Evolutionary conservation across 64 coral and sea anemone genomes (phyloP), one percentile per base, ranked within the genome.

Genomic region (Stichodactyla helianthus): DNA sequence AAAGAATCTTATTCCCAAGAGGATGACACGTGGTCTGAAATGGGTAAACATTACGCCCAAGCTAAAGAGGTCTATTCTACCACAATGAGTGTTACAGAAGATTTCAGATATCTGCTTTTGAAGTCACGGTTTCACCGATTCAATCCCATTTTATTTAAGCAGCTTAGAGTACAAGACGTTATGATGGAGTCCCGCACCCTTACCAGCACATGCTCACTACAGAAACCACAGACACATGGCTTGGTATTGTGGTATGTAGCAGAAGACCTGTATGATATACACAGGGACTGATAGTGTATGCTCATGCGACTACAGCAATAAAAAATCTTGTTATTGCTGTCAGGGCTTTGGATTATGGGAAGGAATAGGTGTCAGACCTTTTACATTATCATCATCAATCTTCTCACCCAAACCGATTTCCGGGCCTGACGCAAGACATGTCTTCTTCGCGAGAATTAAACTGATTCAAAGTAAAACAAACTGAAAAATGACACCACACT

Each of bases 91-190:
- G 22, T 26, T 74, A 12, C n/a, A 19, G 78, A 81, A 81, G 78
- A 81, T 81, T 81, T 81, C 78, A 81, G 78, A 81, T 81, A 81
- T 81, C 78, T 81, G 78, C 78, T 52, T 81, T 18, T 81, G 50
- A 81, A 81, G 50, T 81, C 78, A 81, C 50, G 28, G 78, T 81
- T 53, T 54, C 14, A 81, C 78, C 78, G 5, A 81, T 53, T 22
- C 78, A 51, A 65, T 81, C 35, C 78, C 78, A 81, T 28, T 9
- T 81, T 81, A 20, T 28, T 12, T 81, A 22, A 81, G 78, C 78
- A 81, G 15, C 35, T 81, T 81, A 1, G 12, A 81, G 50, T 17
- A 81, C 78, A 81, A 16, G 78, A 81, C 68, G 5, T 3, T 31
- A 74, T 74, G 26, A 31, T 23, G 5, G 26, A 35, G 78, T 52